Base-by-base conservation (phyloP, 2,797 vertebrate genomes). In the Tenualosa ilisha region DNA sequence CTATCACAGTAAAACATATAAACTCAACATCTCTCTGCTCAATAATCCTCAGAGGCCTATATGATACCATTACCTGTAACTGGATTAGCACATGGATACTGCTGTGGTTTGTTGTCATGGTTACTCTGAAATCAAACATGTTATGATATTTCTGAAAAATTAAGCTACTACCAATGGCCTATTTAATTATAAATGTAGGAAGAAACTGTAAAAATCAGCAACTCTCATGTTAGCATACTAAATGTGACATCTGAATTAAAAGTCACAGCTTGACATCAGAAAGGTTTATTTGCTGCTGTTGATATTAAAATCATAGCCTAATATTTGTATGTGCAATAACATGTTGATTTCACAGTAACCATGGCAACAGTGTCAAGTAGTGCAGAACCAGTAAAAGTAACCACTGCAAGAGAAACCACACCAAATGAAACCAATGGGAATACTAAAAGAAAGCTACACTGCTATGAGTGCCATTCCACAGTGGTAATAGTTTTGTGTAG, bases 321-420 rank as follows among this genome's bases (percentile, higher is more conserved):
- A 61, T 63, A 63, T 63, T 63, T 24, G 20, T 6, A 20, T 22
- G 56, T 59, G 59, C 6, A 63, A 24, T 24, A 63, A 24, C 22
- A 63, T 79, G 40, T 79, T 79, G 37, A 79, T 79, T 79, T 43
- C 72, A 20, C 46, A 46, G 72, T 79, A 79, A 79, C 40, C 72
- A 79, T 79, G 40, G 72, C 6, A 79, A 79, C 72, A 43, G 15
- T 7, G 15, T 20, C 37, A 43, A 37, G 17, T 43, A 46, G 37
- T 79, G 72, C 40, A 46, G 72, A 46, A 79, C 37, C 68, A 75
- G 68, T 40, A 75, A 75, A 37, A 75, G 68, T 43, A 37, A 40
- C 15, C 37, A 43, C 37, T 75, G 68, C 15, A 20, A 43, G 37
- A 17, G 31, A 37, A 43, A 43, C 37, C 68, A 40, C 68, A 15